Base-by-base conservation (phyloP, 2,888 invertebrate species). In the Helobdella robusta region DNA sequence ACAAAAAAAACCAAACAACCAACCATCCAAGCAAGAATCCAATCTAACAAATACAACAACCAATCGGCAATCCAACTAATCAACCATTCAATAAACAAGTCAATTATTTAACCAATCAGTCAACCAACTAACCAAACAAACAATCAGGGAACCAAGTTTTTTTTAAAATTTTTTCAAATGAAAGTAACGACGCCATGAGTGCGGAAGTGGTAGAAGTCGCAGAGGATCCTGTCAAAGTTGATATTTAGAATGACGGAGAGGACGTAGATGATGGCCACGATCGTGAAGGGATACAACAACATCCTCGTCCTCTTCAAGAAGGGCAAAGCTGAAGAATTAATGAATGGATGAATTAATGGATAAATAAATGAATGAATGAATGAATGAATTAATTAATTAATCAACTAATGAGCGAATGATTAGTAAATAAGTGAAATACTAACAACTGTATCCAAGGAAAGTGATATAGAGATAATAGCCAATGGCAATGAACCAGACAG, bases 391-490 rank as follows among this genome's bases (percentile, higher is more conserved):
- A 40, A 40, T 11, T 40, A 40, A 40, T 40, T 11, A 40, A n/a
- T n/a, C n/a, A 15, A 15, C 11, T n/a, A 15, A 40, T 40, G 11
- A 15, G n/a, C 44, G n/a, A 40, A 40, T 11, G n/a, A 40, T 40
- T 11, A 40, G n/a, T n/a, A n/a, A n/a, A n/a, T n/a, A n/a, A n/a
- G n/a, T n/a, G n/a, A n/a, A n/a, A n/a, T n/a, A 75, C 77, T 73
- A 70, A 79, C 79, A 76, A 72, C 89, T 92, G 77, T 95, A 97
- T 72, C 97, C 97, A 67, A 97, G 83, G 81, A 97, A 97, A 40
- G 95, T 93, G 74, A 97, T 94, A 79, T 97, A 97, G 69, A 93
- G 83, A 78, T 97, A 97, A 81, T 97, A 97, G 67, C 87, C 83
- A 68, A 89, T 82, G 4, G 92, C 91, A 40, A 91, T 84, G 65